Evolutionary conservation across 2,888 invertebrate species (phyloP), one percentile per base, ranked within the genome.

Genomic region (Cheilosia vulpina): DNA sequence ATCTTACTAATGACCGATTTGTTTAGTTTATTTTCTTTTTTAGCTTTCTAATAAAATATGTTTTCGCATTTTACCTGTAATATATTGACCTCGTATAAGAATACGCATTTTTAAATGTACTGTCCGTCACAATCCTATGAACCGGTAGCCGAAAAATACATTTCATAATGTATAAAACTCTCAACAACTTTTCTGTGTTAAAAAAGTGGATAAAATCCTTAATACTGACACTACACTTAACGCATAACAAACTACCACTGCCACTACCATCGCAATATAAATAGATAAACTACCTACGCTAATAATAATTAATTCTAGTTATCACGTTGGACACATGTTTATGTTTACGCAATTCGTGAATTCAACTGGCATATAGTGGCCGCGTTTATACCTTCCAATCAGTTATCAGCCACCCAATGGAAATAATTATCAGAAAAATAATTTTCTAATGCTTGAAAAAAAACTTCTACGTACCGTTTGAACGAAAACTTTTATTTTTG

Each of bases 51-150:
- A 4, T 13, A 21, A 41, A 4, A 2, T 38, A 38, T 13, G 21
- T n/a, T 38, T n/a, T 9, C 3, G 15, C 7, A 71, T 50, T 60
- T 72, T 65, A 60, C 72, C 72, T 80, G 38, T 7, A 60, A 17
- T 13, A 21, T 50, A 13, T 19, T n/a, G 47, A 24, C 24, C 5
- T 38, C 2, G 5, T 4, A 43, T 6, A 2, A 45, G 31, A 24
- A 47, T 7, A 63, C 3, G 15, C 43, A 21, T 34, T 62, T 3
- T 19, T 43, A 31, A 38, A 7, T 52, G 11, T 60, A 38, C 1
- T 43, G 11, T 34, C 24, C n/a, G 13, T 45, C 13, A 55, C 9
- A 17, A n/a, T 5, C 34, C n/a, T 58, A 15, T 9, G 17, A 19
- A 63, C 43, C 21, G 68, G 27, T 11, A 68, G 19, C 0, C 27